Evolutionary conservation across 2,113 vertebrate species (phyloP).

Genomic region (Pseudolaguvia tuberculata): DNA sequence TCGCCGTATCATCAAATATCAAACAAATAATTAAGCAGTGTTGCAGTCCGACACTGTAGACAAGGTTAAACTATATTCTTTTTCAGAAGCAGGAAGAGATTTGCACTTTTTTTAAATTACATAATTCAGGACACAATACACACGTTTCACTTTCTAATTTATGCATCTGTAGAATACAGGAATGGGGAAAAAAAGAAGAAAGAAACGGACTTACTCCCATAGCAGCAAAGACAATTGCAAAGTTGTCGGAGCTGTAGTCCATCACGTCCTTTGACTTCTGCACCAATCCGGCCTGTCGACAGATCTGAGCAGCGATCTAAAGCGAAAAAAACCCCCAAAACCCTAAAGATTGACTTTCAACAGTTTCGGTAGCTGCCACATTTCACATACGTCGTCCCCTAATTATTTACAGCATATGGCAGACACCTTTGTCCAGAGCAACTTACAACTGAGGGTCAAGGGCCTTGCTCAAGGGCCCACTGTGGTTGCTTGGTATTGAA

Average conservation of each 20-base stretch:
- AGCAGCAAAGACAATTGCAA: constrained; percentile 77
- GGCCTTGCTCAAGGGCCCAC: no score
- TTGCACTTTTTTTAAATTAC: no score
- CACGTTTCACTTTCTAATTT: not conserved
- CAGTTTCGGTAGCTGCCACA: no score
- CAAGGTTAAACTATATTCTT: not conserved
- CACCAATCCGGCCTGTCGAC: constrained; percentile 75
- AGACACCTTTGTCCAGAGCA: no score
- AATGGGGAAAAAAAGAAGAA: constrained; percentile 3
- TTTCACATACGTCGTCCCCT: no score
- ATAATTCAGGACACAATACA: not conserved
- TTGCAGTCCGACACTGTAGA: not conserved
- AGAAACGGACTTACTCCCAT: constrained; percentile 68
- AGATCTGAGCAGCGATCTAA: constrained; percentile 79
- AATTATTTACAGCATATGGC: no score
- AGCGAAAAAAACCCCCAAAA: not conserved
- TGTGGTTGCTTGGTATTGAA: no score
- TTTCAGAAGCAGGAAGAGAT: not conserved
- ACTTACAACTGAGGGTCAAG: no score
- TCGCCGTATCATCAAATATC: no score
- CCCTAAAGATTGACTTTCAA: no score
- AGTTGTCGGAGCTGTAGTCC: constrained; percentile 77
- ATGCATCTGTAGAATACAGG: no score
- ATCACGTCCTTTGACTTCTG: constrained; percentile 76
- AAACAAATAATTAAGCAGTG: no score